Evolutionary conservation across 2,113 vertebrate species (phyloP), one percentile per base, ranked within the genome.

Genomic region (Hystrix brachyura): DNA sequence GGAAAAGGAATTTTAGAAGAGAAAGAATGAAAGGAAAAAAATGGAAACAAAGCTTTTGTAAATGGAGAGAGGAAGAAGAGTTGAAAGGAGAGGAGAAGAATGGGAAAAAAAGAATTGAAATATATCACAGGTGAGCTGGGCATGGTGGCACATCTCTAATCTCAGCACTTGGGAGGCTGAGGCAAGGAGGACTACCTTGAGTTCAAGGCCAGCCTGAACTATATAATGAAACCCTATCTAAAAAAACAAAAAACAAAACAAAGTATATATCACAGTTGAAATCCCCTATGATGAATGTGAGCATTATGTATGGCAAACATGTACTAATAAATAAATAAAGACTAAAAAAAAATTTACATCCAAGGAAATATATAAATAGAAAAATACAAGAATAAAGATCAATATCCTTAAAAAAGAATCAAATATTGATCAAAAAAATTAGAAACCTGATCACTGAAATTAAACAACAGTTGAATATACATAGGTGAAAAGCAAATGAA

Each of bases 321-420:
- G 67, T 69, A 69, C 67, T 29, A 18, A 32, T 64, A 64, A 64
- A 64, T 64, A 32, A 69, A 69, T 69, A 38, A 4, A 72, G 2
- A 72, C 14, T 71, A 21, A 91, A 60, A 59, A 96, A 83, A 64
- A 94, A 91, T 29, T 74, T 82, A 91, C 1, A 87, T 57, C 23
- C 21, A 83, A 55, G 19, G 21, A 87, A 91, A 78, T 0, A 87
- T 13, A 7, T 51, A 67, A 43, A 8, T 38, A 46, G n/a, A 74
- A 86, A 65, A 74, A 81, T 7, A 96, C 55, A 62, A 34, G 2
- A 38, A 74, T 18, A 82, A 83, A 32, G 21, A 51, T 23, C 12
- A 57, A 59, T 67, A 90, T 13, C 60, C 67, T 82, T 43, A 72
- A 71, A 93, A 94, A 67, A 51, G 43, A 34, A 46, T 12, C 14